Evolutionary conservation across 2,888 invertebrate species (phyloP), one percentile per base, ranked within the genome.

Genomic region (Agonopterix alstromeriana): DNA sequence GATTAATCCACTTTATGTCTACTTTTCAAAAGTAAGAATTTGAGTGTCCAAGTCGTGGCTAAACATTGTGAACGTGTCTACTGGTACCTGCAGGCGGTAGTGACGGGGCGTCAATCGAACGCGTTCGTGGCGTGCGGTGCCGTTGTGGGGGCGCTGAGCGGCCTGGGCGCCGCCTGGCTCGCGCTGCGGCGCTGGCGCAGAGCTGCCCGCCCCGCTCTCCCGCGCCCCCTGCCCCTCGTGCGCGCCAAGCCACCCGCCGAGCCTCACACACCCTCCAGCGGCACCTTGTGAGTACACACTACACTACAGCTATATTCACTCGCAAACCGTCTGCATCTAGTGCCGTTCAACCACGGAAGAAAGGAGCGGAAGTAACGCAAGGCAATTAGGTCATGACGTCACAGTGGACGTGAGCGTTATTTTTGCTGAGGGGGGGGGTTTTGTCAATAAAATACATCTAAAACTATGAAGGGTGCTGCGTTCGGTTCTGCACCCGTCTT

Each of bases 281-380:
- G 57, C 53, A 71, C 86, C 52, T 65, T 89, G 90, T 59, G 67
- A 89, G 73, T 84, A 74, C 11, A 10, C 27, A 27, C 27, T 27
- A 27, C 27, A 27, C 27, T 17, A 27, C 27, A 27, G n/a, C 14
- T 14, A 14, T 2, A 14, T 64, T 17, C 56, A 53, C 55, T 43
- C 60, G 62, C n/a, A n/a, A n/a, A n/a, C n/a, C n/a, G n/a, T n/a
- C n/a, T n/a, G n/a, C n/a, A n/a, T n/a, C n/a, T n/a, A n/a, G n/a
- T n/a, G n/a, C n/a, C n/a, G n/a, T n/a, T n/a, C n/a, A n/a, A n/a
- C n/a, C n/a, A n/a, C n/a, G n/a, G n/a, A n/a, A n/a, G n/a, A n/a
- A n/a, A n/a, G n/a, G n/a, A n/a, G n/a, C n/a, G n/a, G n/a, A n/a
- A n/a, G n/a, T n/a, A n/a, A n/a, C n/a, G n/a, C n/a, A n/a, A n/a